Conservation (phyloP, 2,888 invertebrate species). For the Stenodera caucasica region DNA sequence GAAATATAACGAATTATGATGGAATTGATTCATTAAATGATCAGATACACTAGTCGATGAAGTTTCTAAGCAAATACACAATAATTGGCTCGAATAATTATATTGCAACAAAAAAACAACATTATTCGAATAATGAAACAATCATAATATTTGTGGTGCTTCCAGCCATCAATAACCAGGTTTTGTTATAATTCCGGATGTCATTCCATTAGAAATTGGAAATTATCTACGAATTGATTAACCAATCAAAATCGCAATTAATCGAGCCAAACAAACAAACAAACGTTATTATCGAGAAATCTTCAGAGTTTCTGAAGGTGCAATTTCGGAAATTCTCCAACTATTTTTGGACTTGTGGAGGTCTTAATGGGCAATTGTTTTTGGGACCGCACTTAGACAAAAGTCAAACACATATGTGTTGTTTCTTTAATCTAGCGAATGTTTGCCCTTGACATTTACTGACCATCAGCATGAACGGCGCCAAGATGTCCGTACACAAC, state of each 20-base stretch:
- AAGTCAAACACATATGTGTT: slow-evolving; percentile 21
- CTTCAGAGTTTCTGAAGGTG: too few relatives aligned
- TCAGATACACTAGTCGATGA: not conserved
- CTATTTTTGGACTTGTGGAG: too few relatives aligned
- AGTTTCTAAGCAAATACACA: not conserved
- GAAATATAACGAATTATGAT: not conserved
- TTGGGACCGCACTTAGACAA: slow-evolving; percentile 41
- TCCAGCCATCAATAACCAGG: slow-evolving; percentile 1
- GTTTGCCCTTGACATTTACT: slow-evolving; percentile 47
- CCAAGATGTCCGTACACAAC: slow-evolving; percentile 41
- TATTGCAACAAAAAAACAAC: not conserved
- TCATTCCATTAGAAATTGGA: not conserved
- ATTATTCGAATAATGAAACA: not conserved
- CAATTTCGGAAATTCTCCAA: too few relatives aligned
- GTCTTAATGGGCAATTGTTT: too few relatives aligned
- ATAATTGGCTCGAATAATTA: not conserved
- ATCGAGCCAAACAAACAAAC: too few relatives aligned
- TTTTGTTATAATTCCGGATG: slow-evolving; percentile 3
- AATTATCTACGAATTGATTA: not conserved
- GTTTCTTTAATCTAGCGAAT: slow-evolving; percentile 37
- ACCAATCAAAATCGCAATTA: not conserved
- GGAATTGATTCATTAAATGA: not conserved
- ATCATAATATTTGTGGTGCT: slow-evolving; percentile 1
- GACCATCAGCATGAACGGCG: slow-evolving; percentile 44
- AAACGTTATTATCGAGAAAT: too few relatives aligned